Evolutionary conservation across 1,140 invertebrate species (phyloP), one percentile per base, ranked within the genome.

Genomic region (Papilio aristodemus): DNA sequence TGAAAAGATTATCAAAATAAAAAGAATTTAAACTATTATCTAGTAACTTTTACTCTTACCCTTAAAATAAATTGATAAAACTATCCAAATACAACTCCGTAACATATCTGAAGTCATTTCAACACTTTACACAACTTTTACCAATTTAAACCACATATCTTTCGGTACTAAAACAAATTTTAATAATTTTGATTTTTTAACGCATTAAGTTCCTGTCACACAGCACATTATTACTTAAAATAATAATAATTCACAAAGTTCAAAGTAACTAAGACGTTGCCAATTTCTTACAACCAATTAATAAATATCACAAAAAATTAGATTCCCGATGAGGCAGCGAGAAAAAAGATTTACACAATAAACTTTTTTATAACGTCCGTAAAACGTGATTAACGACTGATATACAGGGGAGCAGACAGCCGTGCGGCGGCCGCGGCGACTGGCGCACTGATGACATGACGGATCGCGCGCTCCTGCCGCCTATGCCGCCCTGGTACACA

Each of bases 281-380:
- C 9, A 54, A 14, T 50, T 69, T 67, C 69, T n/a, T 67, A 74
- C 64, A 69, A 10, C 54, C 27, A 74, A 69, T 2, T n/a, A 32
- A 36, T 71, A 68, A 71, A 71, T 67, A 71, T 60, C 66, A 71
- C 46, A 68, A 68, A 41, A 58, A 63, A 60, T 58, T 9, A 43
- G 32, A 37, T 39, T 69, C 38, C 68, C 62, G 39, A 64, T 71
- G 67, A 22, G 66, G 36, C 41, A 58, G 60, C 39, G 62, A 69
- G 63, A 68, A 72, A 68, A 50, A 71, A 69, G 63, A 69, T 73
- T 73, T 75, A 73, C 60, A 78, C 80, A 79, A 79, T 84, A 85
- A 85, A 86, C 32, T 73, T 77, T 76, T 89, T 86, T 87, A 89
- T 76, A 74, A 71, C 74, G 69, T 82, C 77, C 78, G 78, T 86